Conservation (phyloP, 2,113 vertebrate genomes). For the Nothoprocta pentlandii region DNA sequence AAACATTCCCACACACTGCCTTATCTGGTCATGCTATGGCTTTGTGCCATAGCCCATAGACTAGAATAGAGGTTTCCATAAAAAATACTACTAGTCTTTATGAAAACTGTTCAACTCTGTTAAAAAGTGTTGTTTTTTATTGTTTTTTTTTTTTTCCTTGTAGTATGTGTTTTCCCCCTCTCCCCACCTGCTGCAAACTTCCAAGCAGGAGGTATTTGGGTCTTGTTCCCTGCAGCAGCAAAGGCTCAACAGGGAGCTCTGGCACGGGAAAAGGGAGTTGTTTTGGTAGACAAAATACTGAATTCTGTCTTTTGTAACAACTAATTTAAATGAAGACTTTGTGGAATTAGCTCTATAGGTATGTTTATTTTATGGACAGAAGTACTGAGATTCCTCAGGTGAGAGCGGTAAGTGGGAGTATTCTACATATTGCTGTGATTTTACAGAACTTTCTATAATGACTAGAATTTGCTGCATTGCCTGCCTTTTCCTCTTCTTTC, state of each 20-base stretch:
- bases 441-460: background rate
- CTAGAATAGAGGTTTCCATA: too few relatives aligned
- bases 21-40: too few relatives aligned
- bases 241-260: background rate
- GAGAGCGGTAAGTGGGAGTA: background rate
- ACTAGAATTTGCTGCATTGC: background rate
- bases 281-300: background rate
- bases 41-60: too few relatives aligned
- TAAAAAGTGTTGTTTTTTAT: too few relatives aligned
- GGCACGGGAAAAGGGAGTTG: rapidly evolving
- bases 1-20: too few relatives aligned
- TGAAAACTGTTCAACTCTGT: too few relatives aligned
- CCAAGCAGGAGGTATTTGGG: rapidly evolving
- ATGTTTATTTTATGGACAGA: background rate
- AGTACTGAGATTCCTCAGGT: background rate
- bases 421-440: background rate
- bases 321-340: background rate
- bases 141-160: too few relatives aligned
- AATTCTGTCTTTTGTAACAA: background rate
- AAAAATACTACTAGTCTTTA: too few relatives aligned
- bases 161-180: too few relatives aligned
- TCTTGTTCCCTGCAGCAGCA: background rate
- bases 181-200: too few relatives aligned
- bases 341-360: background rate
- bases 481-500: background rate